A percentile compares a stretch with the other conserved stretches of the same genome.
phyloP scores from a whole-genome alignment of 2,888 invertebrate species.

The Atrina japonica region DNA sequence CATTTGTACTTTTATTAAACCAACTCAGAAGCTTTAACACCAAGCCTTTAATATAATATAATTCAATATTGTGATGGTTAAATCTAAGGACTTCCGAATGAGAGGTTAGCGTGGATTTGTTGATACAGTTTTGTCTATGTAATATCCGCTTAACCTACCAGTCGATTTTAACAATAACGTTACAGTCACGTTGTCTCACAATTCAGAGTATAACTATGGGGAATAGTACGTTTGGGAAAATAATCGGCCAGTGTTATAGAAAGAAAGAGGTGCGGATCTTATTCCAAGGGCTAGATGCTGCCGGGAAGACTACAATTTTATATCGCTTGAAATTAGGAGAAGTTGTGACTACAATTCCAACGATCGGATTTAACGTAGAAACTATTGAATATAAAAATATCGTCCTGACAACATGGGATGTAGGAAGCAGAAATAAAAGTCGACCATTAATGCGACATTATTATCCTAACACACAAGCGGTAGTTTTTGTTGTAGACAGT shows the following conservation, averaged over 20 bases:
- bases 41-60: too few species aligned
- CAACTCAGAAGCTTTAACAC: too few species aligned
- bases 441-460: slow-evolving; percentile 58
- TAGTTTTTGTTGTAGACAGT: slow-evolving; percentile 65
- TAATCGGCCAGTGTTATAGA: not conserved
- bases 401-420: slow-evolving; percentile 55
- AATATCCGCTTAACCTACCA: too few species aligned
- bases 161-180: too few species aligned
- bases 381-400: slow-evolving; percentile 51
- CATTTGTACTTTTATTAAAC: too few species aligned
- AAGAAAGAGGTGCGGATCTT: slow-evolving; percentile 30
- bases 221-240: too few species aligned
- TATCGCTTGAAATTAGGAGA: slow-evolving; percentile 60
- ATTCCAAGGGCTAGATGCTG: slow-evolving; percentile 55
- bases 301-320: slow-evolving; percentile 59
- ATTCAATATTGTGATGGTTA: too few species aligned
- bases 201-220: too few species aligned
- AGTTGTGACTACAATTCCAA: slow-evolving; percentile 62
- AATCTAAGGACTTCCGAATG: too few species aligned
- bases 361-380: slow-evolving; percentile 64
- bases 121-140: too few species aligned
- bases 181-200: too few species aligned
- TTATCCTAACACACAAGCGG: slow-evolving; percentile 48
- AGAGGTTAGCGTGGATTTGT: too few species aligned
- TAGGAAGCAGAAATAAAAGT: slow-evolving; percentile 55